Conservation (phyloP, 2,113 vertebrate species). For the Pungitius pungitius region DNA sequence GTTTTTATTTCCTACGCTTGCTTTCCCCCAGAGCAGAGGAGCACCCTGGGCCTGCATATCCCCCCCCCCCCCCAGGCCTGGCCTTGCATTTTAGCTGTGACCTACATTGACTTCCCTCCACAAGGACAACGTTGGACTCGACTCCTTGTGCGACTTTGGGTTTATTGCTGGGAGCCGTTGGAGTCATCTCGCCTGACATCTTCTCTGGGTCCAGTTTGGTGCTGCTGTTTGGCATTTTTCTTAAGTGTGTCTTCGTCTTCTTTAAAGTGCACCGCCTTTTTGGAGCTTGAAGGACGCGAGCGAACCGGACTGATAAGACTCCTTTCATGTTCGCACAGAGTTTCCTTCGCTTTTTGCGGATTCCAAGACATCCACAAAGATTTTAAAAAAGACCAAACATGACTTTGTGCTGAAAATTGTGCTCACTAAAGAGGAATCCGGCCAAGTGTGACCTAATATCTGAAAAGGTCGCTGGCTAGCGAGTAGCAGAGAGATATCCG, state of each 20-base stretch:
- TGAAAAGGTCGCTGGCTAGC: neutral
- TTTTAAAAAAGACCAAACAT: constrained; percentile 43
- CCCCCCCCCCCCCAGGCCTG: constrained; percentile 44
- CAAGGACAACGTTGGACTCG: constrained; percentile 46
- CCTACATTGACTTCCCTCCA: constrained; percentile 75
- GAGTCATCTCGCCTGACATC: constrained; percentile 17
- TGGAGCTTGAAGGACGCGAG: constrained; percentile 32
- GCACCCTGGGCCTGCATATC: constrained; percentile 51
- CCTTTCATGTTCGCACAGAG: constrained; percentile 45
- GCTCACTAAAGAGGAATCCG: constrained; percentile 4
- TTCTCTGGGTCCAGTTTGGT: constrained; percentile 15
- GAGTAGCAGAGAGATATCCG: neutral
- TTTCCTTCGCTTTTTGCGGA: constrained; percentile 35
- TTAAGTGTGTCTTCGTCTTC: neutral
- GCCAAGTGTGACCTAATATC: constrained; percentile 23
- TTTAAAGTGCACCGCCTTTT: constrained; percentile 21
- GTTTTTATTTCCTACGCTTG: constrained; percentile 63
- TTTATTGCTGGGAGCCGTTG: constrained; percentile 20
- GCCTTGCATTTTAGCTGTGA: constrained; percentile 68
- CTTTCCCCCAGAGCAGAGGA: constrained; percentile 52
- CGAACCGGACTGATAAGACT: constrained; percentile 10
- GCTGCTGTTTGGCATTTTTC: neutral
- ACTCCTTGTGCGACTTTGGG: constrained; percentile 42
- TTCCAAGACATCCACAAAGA: constrained; percentile 47
- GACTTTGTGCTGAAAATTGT: neutral